Percentiles rank a stretch among this genome's conserved stretches.
Evolutionary conservation across 2,797 vertebrate species (phyloP).

Genomic region (Buceros bicornis): DNA sequence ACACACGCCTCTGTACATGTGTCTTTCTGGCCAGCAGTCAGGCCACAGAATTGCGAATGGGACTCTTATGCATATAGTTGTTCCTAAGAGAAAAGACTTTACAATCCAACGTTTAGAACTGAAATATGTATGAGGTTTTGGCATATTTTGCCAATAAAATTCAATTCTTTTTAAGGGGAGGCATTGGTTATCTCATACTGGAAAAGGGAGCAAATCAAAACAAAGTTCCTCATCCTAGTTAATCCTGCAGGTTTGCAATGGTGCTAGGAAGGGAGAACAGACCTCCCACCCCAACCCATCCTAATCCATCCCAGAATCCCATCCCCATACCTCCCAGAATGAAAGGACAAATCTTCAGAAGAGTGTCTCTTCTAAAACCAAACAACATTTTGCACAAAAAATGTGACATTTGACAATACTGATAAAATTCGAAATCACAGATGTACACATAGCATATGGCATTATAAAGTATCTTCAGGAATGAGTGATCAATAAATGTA

Average conservation of each 20-base stretch:
- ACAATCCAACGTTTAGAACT: background rate
- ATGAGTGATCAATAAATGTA: background rate
- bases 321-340: background rate
- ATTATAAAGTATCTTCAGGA: background rate
- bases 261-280: background rate
- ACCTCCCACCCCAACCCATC: background rate
- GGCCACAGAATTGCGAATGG: background rate
- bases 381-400: background rate
- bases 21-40: background rate
- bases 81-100: background rate
- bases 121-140: background rate
- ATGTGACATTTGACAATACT: background rate
- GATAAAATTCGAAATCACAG: background rate
- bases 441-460: accelerated
- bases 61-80: background rate
- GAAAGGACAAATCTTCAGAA: background rate
- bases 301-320: background rate
- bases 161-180: background rate
- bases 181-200: background rate
- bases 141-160: background rate
- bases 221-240: background rate
- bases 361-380: background rate
- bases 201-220: background rate
- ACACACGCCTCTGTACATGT: background rate
- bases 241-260: background rate